Percentiles rank a stretch among this genome's conserved stretches.
Conservation (phyloP, 2,113 vertebrate genomes). For the Rhipidura dahli region DNA sequence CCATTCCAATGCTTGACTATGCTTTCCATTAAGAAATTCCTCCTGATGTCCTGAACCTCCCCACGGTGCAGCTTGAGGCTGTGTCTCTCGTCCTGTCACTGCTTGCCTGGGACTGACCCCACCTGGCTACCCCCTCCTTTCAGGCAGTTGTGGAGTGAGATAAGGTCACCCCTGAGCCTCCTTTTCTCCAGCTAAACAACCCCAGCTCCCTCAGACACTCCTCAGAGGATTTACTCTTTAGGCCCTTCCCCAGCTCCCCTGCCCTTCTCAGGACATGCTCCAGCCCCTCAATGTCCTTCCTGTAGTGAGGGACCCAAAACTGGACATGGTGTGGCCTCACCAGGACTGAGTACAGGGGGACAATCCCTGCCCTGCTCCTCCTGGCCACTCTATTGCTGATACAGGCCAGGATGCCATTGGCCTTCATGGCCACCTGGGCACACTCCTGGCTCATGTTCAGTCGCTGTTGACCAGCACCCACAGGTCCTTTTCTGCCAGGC, state of each 20-base stretch:
- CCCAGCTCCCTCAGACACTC: fast-evolving
- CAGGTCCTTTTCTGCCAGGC: neutral
- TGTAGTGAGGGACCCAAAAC: neutral
- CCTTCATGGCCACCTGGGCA: neutral
- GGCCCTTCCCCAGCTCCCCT: neutral
- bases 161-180: neutral
- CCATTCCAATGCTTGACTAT: fast-evolving
- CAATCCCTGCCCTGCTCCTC: neutral
- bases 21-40: neutral
- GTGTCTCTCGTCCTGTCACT: neutral
- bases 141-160: neutral
- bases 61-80: neutral
- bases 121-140: neutral
- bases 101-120: neutral
- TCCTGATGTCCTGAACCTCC: neutral
- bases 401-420: neutral
- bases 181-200: neutral
- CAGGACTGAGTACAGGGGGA: fast-evolving
- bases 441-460: neutral
- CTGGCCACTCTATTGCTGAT: neutral
- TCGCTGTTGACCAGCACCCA: neutral
- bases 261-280: fast-evolving
- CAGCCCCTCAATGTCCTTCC: neutral
- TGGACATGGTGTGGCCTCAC: neutral
- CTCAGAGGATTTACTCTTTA: neutral